Base-by-base conservation (phyloP, 2,888 invertebrate genomes). In the Pristionchus exspectatus region DNA sequence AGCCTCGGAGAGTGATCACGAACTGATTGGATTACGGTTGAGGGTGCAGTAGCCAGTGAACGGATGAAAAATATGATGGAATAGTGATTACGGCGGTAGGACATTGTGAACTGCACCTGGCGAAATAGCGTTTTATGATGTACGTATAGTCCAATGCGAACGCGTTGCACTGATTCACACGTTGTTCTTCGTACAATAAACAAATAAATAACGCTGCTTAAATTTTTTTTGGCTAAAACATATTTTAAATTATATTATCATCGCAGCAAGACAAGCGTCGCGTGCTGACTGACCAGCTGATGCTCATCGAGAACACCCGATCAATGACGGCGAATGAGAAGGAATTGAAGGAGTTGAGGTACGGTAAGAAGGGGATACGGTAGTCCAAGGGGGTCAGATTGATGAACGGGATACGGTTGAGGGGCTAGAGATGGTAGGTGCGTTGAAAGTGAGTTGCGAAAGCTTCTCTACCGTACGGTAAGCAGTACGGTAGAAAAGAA, bases 241-340 rank as follows among this genome's bases (percentile, higher is more conserved):
- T 38, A 38, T 3, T 50, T 50, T 50, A 7, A 7, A 50, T 50
- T 63, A 2, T 1, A n/a, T 24, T 24, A 10, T 30, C 4, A 7
- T 56, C 81, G 30, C 90, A 92, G 91, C 63, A 91, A 83, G 84
- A 88, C 89, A 87, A 91, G 77, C 66, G 91, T 63, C 77, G 90
- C 74, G 30, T 89, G 50, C 88, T 93, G n/a, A 90, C 92, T 38
- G 92, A 93, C 74, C 93, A 93, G 50, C 84, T 90, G 21, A 89
- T 90, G 27, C 88, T 91, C 38, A 92, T 93, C 27, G 84, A 85
- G 59, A 85, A 85, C 50, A 44, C n/a, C 2, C 30, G 84, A 33
- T 59, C 50, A n/a, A 21, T 85, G 59, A 59, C 84, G 2, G 21
- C 5, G 12, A 18, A 33, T 3, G 84, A 85, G 59, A 56, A 59